Conservation (phyloP, 2,888 invertebrate genomes). For the Sepioteuthis lessoniana region DNA sequence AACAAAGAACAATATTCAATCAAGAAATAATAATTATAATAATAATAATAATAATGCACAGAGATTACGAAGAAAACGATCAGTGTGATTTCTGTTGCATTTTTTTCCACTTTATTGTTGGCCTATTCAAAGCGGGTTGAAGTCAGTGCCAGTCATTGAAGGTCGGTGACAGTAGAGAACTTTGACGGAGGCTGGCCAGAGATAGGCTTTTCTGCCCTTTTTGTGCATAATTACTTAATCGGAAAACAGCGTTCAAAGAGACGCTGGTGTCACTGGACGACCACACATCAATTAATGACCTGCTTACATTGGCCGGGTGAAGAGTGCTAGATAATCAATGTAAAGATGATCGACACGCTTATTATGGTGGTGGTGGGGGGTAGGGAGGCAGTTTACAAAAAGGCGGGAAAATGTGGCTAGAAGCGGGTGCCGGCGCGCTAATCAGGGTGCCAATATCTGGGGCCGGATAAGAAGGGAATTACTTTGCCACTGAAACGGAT, state of each 20-base stretch:
- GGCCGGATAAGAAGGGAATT: background rate
- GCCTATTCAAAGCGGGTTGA: background rate
- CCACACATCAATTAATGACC: background rate
- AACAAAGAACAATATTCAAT: background rate
- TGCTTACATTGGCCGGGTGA: background rate
- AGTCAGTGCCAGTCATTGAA: background rate
- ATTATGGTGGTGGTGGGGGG: no score
- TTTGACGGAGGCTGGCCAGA: background rate
- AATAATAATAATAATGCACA: no score
- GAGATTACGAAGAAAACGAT: no score
- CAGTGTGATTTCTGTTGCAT: background rate
- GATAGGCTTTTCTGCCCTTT: background rate
- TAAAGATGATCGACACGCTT: background rate
- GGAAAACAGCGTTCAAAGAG: background rate
- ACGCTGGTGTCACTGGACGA: background rate
- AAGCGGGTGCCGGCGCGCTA: background rate
- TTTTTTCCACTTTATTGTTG: background rate
- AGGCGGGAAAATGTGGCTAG: background rate
- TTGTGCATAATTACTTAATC: background rate
- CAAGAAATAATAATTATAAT: no score
- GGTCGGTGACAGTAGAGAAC: background rate
- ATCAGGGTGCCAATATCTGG: conserved; percentile 33
- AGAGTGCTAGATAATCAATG: background rate
- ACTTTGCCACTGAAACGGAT: background rate
- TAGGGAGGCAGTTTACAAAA: no score